Percentiles rank a stretch among this genome's conserved stretches.
These are phyloP conservation scores for Cantharis flavilabris DNA, from an alignment of 2,888 invertebrate genomes.

Conservation along the genomic window DNA sequence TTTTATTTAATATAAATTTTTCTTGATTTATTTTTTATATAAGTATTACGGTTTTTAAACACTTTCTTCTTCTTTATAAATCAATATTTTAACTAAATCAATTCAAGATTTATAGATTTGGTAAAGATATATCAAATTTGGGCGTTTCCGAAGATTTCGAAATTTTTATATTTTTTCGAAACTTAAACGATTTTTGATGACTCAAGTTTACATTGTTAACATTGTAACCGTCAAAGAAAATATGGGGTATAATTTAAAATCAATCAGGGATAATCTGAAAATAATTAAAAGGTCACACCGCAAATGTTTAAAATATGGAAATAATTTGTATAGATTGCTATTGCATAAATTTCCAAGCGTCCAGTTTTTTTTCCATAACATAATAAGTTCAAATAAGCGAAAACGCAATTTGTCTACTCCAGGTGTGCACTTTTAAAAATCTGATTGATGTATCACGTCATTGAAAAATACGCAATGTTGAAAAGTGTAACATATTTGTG, in stretches of 20 bases:
- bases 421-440: constrained; percentile 16
- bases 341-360: background rate
- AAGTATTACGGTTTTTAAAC: too few species aligned
- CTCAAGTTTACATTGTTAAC: background rate
- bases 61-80: too few species aligned
- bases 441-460: constrained; percentile 31
- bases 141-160: background rate
- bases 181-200: background rate
- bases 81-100: too few species aligned
- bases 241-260: background rate
- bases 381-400: background rate
- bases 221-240: background rate
- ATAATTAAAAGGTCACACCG: constrained; percentile 14
- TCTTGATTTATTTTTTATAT: too few species aligned
- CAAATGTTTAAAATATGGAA: constrained; percentile 25
- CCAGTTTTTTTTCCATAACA: background rate
- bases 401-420: constrained; percentile 18
- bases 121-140: background rate
- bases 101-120: too few species aligned
- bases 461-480: constrained; percentile 22
- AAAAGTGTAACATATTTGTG: constrained; percentile 27
- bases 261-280: constrained; percentile 14
- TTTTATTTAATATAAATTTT: too few species aligned
- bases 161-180: background rate
- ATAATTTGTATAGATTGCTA: constrained; percentile 29